These are phyloP conservation scores for Lissocephala sabroskyi DNA, from an alignment of 2,888 invertebrate genomes.

Conservation along the genomic window DNA sequence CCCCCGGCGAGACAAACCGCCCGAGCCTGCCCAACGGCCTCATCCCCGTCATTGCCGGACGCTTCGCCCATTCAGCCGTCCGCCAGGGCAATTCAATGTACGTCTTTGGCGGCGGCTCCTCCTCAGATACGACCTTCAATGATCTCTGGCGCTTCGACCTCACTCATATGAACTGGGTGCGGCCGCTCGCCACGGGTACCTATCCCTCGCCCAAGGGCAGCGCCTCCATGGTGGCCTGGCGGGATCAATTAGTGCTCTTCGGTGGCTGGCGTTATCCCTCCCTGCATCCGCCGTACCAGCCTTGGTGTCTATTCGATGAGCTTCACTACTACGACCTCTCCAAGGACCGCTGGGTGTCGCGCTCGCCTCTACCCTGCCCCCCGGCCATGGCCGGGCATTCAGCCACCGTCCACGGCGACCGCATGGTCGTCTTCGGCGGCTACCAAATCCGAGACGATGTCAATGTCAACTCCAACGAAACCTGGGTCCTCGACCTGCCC, in stretches of 20 bases:
- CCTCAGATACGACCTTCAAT: conserved; percentile 95
- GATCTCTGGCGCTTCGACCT: conserved; percentile 96
- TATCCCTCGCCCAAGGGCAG: conserved; percentile 98
- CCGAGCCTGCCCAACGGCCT: conserved; percentile 11
- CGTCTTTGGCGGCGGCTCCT: conserved; percentile 96
- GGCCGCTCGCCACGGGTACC: conserved; percentile 81
- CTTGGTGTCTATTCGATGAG: conserved; percentile 92
- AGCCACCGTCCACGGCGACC: conserved; percentile 85
- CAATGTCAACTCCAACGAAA: conserved; percentile 81
- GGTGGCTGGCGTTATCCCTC: conserved; percentile 97
- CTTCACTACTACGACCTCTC: conserved; percentile 89
- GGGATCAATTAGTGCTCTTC: conserved; percentile 87
- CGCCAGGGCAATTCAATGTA: conserved; percentile 90
- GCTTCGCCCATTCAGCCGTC: conserved; percentile 94
- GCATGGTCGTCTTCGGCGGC: conserved; percentile 89
- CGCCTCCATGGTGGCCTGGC: conserved; percentile 91
- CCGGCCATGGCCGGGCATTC: conserved; percentile 90
- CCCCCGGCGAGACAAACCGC: conserved; percentile 20
- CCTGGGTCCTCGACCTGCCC: conserved; percentile 90
- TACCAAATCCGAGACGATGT: conserved; percentile 74
- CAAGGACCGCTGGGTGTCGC: conserved; percentile 82
- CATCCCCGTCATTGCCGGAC: conserved; percentile 86
- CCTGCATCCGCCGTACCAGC: conserved; percentile 86
- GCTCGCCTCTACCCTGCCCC: conserved; percentile 54
- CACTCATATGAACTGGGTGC: conserved; percentile 86